Conservation (phyloP, 2,888 invertebrate species). For the Teleogryllus oceanicus region DNA sequence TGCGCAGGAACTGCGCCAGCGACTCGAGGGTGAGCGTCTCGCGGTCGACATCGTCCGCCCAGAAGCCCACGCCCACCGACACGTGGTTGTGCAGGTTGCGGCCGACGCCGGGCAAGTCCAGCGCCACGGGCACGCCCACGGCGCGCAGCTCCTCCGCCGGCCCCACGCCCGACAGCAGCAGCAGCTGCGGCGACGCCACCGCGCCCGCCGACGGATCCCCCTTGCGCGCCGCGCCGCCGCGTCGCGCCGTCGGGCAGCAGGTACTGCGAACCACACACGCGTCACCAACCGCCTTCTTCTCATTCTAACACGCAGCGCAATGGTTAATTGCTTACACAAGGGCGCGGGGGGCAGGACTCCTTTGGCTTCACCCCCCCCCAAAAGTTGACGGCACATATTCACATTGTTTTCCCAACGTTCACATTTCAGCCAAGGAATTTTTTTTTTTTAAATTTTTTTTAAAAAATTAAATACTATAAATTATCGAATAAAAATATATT, state of each 20-base stretch:
- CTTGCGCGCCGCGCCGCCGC: constrained; percentile 59
- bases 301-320: too few species aligned
- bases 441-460: too few species aligned
- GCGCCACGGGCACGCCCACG: constrained; percentile 57
- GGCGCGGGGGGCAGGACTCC: too few species aligned
- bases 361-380: too few species aligned
- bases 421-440: too few species aligned
- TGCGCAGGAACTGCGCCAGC: constrained; percentile 59
- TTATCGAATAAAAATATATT: too few species aligned
- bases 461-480: too few species aligned
- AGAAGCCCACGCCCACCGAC: constrained; percentile 57
- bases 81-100: constrained; percentile 63
- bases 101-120: constrained; percentile 64
- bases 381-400: too few species aligned
- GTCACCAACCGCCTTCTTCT: too few species aligned
- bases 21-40: constrained; percentile 42
- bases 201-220: constrained; percentile 83
- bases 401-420: too few species aligned
- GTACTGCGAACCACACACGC: not conserved
- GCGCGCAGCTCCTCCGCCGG: constrained; percentile 52
- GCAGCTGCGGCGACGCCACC: constrained; percentile 82
- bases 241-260: constrained; percentile 41
- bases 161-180: constrained; percentile 77
- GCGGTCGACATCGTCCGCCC: constrained; percentile 46
- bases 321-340: too few species aligned